Base-by-base conservation (phyloP, 2,888 invertebrate genomes). In the Orchesella flavescens region DNA sequence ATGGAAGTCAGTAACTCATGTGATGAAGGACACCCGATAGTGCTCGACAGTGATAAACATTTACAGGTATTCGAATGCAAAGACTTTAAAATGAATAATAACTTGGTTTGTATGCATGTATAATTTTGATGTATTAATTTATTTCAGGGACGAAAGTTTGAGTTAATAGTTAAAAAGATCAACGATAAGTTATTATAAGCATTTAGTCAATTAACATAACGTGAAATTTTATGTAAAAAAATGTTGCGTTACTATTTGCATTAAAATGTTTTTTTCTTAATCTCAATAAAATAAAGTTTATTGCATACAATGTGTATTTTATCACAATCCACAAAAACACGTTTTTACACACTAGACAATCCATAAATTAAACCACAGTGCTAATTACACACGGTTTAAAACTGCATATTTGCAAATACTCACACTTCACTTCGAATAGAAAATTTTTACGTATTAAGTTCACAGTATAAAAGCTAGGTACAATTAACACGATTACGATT, bases 21-120 rank as follows among this genome's bases (percentile, higher is more conserved):
- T 81, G 96, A 96, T 89, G 92, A 91, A 72, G 96, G 96, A 1
- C 92, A 93, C 86, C 96, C 96, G 0, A 92, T 95, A 1, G 94
- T 95, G 75, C 91, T 95, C 69, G 92, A 93, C 0, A 90, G 93
- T 13, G 94, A 94, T 0, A 91, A 93, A 66, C 92, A 92, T 87
- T 88, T 89, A 68, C 89, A 89, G 87, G 89, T 89, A 86, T 84
- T 71, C 2, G 10, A 4, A 63, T 23, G 4, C 7, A 5, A 9
- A 21, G 19, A 7, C 5, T 21, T 23, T 21, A 21, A n/a, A n/a
- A n/a, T n/a, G n/a, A n/a, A n/a, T n/a, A n/a, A n/a, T n/a, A n/a
- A n/a, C n/a, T n/a, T n/a, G n/a, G n/a, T n/a, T n/a, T n/a, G n/a
- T n/a, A 61, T 61, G 15, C 12, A 12, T 10, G 15, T 61, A 21